phyloP scores from a whole-genome alignment of 2,797 vertebrate species.

The Crenuchus spilurus region DNA sequence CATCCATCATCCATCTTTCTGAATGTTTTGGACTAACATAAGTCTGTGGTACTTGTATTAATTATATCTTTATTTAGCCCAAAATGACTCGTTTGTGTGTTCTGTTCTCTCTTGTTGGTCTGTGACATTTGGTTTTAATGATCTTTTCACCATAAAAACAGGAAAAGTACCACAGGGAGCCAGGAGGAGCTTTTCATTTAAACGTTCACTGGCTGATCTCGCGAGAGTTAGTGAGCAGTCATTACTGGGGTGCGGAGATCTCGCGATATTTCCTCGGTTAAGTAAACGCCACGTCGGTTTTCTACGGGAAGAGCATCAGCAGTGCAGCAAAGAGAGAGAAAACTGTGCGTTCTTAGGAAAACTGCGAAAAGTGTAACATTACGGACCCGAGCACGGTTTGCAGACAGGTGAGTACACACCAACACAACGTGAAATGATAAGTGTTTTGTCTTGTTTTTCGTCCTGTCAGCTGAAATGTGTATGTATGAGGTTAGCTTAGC shows the following conservation, averaged over 20 bases:
- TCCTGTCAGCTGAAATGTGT: background rate
- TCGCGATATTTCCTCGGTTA: conserved; percentile 41
- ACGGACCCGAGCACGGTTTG: background rate
- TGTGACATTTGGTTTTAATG: too few species aligned
- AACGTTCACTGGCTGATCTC: too few species aligned
- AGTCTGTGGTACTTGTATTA: too few species aligned
- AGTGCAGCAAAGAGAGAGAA: background rate
- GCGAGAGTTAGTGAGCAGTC: too few species aligned
- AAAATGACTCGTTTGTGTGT: too few species aligned
- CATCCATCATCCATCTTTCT: too few species aligned
- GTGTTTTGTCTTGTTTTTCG: background rate
- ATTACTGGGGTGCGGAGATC: background rate
- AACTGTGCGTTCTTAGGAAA: background rate
- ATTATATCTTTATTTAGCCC: too few species aligned
- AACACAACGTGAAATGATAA: background rate
- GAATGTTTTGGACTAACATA: too few species aligned
- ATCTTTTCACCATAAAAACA: too few species aligned
- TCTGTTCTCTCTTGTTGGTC: too few species aligned
- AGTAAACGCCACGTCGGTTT: conserved; percentile 49
- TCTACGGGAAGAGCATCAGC: conserved; percentile 2
- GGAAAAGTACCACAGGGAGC: too few species aligned
- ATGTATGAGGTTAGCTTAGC: background rate
- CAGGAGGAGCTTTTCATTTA: too few species aligned
- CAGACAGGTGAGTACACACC: conserved; percentile 4
- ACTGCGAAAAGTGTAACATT: background rate